A percentile compares a stretch with the other conserved stretches of the same genome.
These are phyloP conservation scores for Peromyscus polionotus DNA, from an alignment of 2,113 vertebrate species.

Conservation along the genomic window DNA sequence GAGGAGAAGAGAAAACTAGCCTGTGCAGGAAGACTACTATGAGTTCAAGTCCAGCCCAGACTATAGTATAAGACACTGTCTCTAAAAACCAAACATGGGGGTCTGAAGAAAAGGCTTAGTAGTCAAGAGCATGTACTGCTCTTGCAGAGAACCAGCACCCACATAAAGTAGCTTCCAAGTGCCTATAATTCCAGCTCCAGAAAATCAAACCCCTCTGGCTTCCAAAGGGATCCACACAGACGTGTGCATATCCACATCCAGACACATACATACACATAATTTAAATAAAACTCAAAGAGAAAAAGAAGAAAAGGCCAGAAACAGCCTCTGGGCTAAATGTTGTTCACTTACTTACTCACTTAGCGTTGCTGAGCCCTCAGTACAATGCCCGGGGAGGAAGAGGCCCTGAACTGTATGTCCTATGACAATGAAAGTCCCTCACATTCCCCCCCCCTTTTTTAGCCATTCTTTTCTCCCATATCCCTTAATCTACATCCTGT, in stretches of 20 bases:
- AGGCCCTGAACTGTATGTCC: constrained; percentile 2
- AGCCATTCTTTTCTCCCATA: background rate
- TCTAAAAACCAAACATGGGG: background rate
- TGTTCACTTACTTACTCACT: background rate
- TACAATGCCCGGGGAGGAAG: background rate
- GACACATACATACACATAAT: background rate
- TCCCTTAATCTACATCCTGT: background rate
- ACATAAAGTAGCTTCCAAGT: background rate
- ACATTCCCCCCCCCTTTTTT: background rate
- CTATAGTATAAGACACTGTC: background rate
- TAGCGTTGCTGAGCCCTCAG: background rate
- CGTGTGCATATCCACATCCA: too few species aligned
- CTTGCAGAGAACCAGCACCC: background rate
- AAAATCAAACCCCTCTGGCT: background rate
- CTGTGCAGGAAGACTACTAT: background rate
- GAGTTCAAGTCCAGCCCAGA: background rate
- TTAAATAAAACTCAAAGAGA: background rate
- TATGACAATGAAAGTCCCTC: background rate
- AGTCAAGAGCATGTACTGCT: background rate
- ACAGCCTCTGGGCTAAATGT: background rate
- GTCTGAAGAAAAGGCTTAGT: background rate
- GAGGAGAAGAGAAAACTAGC: background rate
- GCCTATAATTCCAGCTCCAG: background rate
- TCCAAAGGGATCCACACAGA: background rate
- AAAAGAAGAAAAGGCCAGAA: background rate